phyloP scores from a whole-genome alignment of 1,140 invertebrate species.

The Drosophila tsacasi region DNA sequence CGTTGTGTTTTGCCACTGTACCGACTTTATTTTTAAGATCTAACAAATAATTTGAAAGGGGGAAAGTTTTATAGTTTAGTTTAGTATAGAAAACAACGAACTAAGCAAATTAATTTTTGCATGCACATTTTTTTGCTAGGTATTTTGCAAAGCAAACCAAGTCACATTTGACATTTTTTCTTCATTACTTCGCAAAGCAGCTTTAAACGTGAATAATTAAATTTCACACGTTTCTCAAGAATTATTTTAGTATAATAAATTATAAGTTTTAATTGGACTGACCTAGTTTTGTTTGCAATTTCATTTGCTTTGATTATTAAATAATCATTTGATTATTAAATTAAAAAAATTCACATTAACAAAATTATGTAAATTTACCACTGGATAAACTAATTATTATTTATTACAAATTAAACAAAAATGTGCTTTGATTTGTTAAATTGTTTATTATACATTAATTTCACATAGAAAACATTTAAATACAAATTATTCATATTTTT shows the following conservation, averaged over 20 bases:
- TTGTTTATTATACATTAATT: too few species aligned
- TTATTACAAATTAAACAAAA: too few species aligned
- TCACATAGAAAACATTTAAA: too few species aligned
- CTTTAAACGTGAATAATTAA: background rate
- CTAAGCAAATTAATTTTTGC: too few species aligned
- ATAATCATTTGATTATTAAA: background rate
- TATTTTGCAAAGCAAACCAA: too few species aligned
- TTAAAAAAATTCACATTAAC: background rate
- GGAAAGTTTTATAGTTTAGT: background rate
- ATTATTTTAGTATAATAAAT: background rate
- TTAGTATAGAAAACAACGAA: too few species aligned
- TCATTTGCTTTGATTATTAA: background rate
- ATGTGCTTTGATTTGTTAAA: too few species aligned
- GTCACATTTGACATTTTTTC: background rate
- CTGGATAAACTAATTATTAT: too few species aligned
- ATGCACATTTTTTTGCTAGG: too few species aligned
- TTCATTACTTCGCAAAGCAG: background rate
- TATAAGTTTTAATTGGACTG: background rate
- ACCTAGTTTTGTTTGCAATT: background rate
- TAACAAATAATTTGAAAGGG: background rate
- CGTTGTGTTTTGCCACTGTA: conserved; percentile 14
- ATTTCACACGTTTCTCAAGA: background rate
- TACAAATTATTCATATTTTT: too few species aligned
- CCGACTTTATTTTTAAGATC: conserved; percentile 8
- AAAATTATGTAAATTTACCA: too few species aligned